Evolutionary conservation across 2,888 invertebrate species (phyloP), one percentile per base, ranked within the genome.

Genomic region (Pristionchus fissidentatus): DNA sequence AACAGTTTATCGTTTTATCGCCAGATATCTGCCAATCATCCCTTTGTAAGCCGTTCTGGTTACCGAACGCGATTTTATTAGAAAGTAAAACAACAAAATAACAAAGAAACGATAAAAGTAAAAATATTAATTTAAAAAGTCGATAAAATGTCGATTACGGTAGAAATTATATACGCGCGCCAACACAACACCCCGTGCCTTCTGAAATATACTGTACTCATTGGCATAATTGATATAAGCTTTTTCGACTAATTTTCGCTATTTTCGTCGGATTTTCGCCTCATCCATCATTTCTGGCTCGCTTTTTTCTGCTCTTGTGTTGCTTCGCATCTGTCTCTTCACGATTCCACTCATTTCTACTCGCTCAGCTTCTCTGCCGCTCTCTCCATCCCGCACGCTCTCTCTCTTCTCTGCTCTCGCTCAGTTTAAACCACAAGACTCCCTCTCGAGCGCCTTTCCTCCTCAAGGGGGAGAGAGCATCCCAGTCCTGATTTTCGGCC

Each of bases 361-460:
- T 22, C 70, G 10, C 70, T 41, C 22, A n/a, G 38, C 26, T 38
- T 32, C 4, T 41, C 15, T 13, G 22, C 7, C 32, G 43, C 62
- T 70, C 70, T 70, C 70, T 70, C 70, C 10, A 22, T 70, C 26
- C 70, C 70, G 19, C 22, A 15, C 15, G 70, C 41, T 70, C 70
- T 70, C 70, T 70, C 41, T n/a, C 26, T 41, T 13, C 26, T 43
- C 22, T 70, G 38, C 26, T 26, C 15, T n/a, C 7, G 32, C 70
- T 5, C 70, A 70, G 70, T 70, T 70, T 70, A 70, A 70, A 70
- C 70, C 70, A 35, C 66, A 70, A n/a, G 70, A 70, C n/a, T n/a
- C n/a, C n/a, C n/a, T n/a, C n/a, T n/a, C n/a, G n/a, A n/a, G n/a
- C n/a, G n/a, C n/a, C n/a, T n/a, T n/a, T n/a, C n/a, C n/a, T n/a